Percentiles rank a stretch among this genome's conserved stretches.
phyloP scores from a whole-genome alignment of 2,888 invertebrate species.

The Scelioninae gen. 1 region DNA sequence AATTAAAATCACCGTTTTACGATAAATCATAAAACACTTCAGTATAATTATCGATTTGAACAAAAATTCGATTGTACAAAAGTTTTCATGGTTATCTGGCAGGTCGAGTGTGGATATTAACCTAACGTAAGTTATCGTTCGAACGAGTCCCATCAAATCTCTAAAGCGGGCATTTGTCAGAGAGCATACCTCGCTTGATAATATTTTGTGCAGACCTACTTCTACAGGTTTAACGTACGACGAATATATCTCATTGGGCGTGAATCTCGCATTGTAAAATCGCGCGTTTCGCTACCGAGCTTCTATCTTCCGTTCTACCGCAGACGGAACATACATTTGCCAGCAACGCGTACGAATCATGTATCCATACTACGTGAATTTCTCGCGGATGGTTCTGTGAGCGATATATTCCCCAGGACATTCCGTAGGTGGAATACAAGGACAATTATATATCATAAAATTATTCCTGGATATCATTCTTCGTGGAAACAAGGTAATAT shows the following conservation, averaged over 20 bases:
- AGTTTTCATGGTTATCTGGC: neutral
- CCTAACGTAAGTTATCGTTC: conserved; percentile 24
- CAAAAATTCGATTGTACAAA: too few species aligned
- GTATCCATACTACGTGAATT: conserved; percentile 49
- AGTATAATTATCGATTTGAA: too few species aligned
- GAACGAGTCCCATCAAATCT: conserved; percentile 37
- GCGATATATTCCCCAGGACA: conserved; percentile 52
- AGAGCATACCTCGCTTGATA: conserved; percentile 26
- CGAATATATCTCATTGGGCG: conserved; percentile 59
- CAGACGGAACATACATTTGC: conserved; percentile 46
- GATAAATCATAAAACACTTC: too few species aligned
- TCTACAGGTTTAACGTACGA: conserved; percentile 39
- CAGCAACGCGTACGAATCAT: conserved; percentile 44
- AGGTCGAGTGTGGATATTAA: conserved; percentile 1
- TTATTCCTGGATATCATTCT: conserved; percentile 78
- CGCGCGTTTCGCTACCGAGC: conserved; percentile 38
- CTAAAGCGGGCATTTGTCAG: conserved; percentile 44
- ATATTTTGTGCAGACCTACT: conserved; percentile 55
- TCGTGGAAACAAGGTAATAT: conserved; percentile 78
- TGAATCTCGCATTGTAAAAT: conserved; percentile 65
- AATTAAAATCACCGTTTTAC: too few species aligned
- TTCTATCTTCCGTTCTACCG: conserved; percentile 42
- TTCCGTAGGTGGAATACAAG: conserved; percentile 54
- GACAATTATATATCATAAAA: conserved; percentile 76
- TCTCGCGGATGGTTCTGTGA: conserved; percentile 21